Percentiles rank a stretch among this genome's conserved stretches.
phyloP scores from a whole-genome alignment of 2,888 invertebrate species.

The Hemaris fuciformis region DNA sequence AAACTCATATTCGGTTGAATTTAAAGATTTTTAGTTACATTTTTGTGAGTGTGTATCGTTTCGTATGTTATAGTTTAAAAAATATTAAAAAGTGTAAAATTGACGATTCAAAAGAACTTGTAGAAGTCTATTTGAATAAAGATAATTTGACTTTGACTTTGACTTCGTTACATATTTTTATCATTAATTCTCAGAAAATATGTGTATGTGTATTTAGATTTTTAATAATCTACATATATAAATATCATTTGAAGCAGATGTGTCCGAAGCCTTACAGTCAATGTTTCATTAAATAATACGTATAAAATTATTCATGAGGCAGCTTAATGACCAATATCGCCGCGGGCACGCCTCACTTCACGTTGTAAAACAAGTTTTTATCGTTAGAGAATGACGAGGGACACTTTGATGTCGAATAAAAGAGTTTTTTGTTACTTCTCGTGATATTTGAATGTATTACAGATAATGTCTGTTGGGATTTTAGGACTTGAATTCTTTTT shows the following conservation, averaged over 20 bases:
- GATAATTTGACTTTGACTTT: too few species aligned
- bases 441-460: not conserved
- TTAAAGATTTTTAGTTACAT: too few species aligned
- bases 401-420: not conserved
- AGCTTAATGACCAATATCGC: conserved; percentile 19
- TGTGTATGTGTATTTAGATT: too few species aligned
- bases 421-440: not conserved
- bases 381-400: not conserved
- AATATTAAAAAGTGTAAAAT: too few species aligned
- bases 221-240: too few species aligned
- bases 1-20: too few species aligned
- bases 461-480: not conserved
- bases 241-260: conserved; percentile 12
- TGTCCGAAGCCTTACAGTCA: not conserved
- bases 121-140: too few species aligned
- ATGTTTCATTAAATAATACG: not conserved
- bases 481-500: not conserved
- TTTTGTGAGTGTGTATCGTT: too few species aligned
- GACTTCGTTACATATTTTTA: too few species aligned
- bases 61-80: too few species aligned
- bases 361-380: conserved; percentile 7
- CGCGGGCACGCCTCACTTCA: not conserved
- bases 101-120: too few species aligned
- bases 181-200: too few species aligned
- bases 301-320: not conserved